Evolutionary conservation across 2,888 invertebrate species (phyloP), one percentile per base, ranked within the genome.

Genomic region (Tetanocera ferruginea): DNA sequence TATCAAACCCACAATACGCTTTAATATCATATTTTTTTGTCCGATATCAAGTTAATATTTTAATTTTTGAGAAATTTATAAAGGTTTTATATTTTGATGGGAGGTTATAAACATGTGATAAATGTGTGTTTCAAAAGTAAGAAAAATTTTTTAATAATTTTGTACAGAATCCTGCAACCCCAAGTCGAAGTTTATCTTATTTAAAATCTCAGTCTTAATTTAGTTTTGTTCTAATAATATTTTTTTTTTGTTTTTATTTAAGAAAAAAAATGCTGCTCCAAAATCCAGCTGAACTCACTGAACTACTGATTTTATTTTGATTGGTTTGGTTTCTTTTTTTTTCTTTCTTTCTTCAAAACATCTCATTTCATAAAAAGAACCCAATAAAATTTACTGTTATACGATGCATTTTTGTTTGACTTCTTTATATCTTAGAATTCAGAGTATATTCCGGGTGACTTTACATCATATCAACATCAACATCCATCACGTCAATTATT

Each of bases 401-500:
- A 37, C 19, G n/a, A 19, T 6, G 9, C 25, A 34, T 31, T 23
- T 57, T 37, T 31, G 9, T 23, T n/a, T 49, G 60, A 34, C 52
- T 17, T 57, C 37, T 71, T 49, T 0, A 71, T 80, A 81, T 66
- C 69, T 73, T 57, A 60, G 77, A 86, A 88, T 80, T 83, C 88
- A 76, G 86, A 87, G 78, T 92, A 92, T 78, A 87, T 90, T 28
- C 91, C 92, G 6, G 92, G 92, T 1, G 91, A 91, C 80, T 86
- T 91, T 6, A 91, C 92, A 3, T 88, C 90, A 17, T 86, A 86
- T 14, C 86, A 89, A 66, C 85, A 90, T 76, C 90, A 90, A 25
- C 87, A 90, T 76, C 81, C 88, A 23, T 88, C 88, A 69, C 87
- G 91, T 55, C 84, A 89, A 64, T 83, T 88, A 60, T 83, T 88